phyloP scores from a whole-genome alignment of 35 echinoderm and acorn worm species.

The Diadema setosum region DNA sequence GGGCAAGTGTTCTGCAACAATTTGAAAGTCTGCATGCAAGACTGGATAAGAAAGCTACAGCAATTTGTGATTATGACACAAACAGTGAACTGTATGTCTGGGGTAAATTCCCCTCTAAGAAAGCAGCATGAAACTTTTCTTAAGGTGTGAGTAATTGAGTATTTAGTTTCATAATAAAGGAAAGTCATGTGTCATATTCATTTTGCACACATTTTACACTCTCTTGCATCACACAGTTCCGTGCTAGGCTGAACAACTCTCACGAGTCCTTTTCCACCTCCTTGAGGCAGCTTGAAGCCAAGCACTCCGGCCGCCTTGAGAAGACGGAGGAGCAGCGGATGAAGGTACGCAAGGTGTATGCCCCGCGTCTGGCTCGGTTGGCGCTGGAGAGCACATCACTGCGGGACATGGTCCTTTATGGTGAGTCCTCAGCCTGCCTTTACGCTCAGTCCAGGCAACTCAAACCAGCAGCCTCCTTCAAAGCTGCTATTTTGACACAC shows the following conservation, averaged over 20 bases:
- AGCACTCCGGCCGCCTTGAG: conserved; percentile 87
- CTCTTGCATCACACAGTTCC: conserved; percentile 73
- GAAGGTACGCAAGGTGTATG: conserved; percentile 93
- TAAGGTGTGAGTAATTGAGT: too few species aligned
- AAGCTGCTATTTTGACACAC: neutral
- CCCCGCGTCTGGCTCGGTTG: conserved; percentile 78
- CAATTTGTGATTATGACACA: too few species aligned
- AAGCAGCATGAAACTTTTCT: too few species aligned
- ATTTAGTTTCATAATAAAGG: too few species aligned
- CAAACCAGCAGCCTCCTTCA: too few species aligned
- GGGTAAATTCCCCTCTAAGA: too few species aligned
- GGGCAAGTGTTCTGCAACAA: too few species aligned
- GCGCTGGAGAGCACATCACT: conserved; percentile 96
- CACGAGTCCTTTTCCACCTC: conserved; percentile 95
- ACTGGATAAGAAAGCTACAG: too few species aligned
- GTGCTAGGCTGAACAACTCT: conserved; percentile 75
- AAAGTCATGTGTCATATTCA: too few species aligned
- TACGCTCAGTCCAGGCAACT: neutral
- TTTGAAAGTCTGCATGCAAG: too few species aligned
- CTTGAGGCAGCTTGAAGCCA: conserved; percentile 82
- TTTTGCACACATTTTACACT: too few species aligned
- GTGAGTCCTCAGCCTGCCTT: conserved; percentile 57
- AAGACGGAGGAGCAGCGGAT: conserved; percentile 97
- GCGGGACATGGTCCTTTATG: conserved; percentile 90
- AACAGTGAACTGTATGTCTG: too few species aligned